phyloP scores from a whole-genome alignment of 2,888 invertebrate species.

The Hirtodrosophila trivittata region DNA sequence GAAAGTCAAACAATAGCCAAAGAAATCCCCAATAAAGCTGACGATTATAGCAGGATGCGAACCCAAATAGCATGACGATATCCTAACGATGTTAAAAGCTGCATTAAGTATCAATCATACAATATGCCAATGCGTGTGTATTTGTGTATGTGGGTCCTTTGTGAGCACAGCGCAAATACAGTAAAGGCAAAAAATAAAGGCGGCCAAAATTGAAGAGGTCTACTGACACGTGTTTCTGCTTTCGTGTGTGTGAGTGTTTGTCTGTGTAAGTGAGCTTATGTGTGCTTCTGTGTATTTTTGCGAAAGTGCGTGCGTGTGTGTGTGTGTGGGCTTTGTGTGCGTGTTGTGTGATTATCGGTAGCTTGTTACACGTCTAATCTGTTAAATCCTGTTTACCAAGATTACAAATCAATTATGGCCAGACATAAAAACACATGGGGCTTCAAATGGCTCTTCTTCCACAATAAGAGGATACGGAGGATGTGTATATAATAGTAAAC shows the following conservation, averaged over 20 bases:
- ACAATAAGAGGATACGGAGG: not conserved
- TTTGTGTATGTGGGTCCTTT: conserved; percentile 1
- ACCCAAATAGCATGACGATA: conserved; percentile 51
- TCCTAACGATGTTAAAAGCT: conserved; percentile 75
- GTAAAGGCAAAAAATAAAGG: conserved; percentile 29
- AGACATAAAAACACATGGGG: conserved; percentile 68
- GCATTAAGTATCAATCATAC: conserved; percentile 75
- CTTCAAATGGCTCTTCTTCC: conserved; percentile 13
- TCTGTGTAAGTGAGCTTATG: not conserved
- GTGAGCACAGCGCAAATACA: conserved; percentile 38
- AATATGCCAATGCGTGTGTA: conserved; percentile 17
- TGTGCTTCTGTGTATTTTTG: not conserved
- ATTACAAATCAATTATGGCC: conserved; percentile 78
- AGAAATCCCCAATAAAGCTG: conserved; percentile 74
- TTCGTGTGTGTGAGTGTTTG: conserved; percentile 1
- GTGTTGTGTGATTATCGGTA: conserved; percentile 67
- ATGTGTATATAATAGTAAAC: conserved; percentile 9
- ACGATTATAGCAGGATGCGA: conserved; percentile 48
- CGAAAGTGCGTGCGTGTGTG: conserved; percentile 14
- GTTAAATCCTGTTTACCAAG: conserved; percentile 79
- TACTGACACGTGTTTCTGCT: conserved; percentile 55
- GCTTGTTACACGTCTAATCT: conserved; percentile 78
- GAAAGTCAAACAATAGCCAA: conserved; percentile 70
- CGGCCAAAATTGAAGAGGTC: conserved; percentile 57
- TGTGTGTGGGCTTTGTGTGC: conserved; percentile 31